Evolutionary conservation across 2,113 vertebrate genomes (phyloP).

Genomic region (Hiodon tergisus): DNA sequence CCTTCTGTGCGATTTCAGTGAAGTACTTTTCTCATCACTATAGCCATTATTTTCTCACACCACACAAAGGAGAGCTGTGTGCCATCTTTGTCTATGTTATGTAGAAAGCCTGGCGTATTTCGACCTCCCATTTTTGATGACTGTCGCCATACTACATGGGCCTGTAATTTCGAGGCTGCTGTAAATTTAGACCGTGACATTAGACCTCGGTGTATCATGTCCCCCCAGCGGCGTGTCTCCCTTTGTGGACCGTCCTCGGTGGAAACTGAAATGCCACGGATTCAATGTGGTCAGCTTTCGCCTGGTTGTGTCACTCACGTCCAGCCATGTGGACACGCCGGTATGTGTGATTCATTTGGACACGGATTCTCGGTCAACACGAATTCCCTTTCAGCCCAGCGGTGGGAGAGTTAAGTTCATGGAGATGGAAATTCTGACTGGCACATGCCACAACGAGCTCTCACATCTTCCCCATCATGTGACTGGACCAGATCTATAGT

Average conservation of each 20-base stretch:
- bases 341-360: background rate
- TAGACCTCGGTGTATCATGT: background rate
- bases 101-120: background rate
- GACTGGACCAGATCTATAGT: no score
- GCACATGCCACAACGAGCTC: no score
- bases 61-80: background rate
- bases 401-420: background rate
- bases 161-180: background rate
- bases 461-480: no score
- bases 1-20: background rate
- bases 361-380: background rate
- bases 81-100: background rate
- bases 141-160: background rate
- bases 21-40: background rate
- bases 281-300: background rate
- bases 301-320: background rate
- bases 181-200: slow-evolving; percentile 10
- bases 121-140: slow-evolving; percentile 2
- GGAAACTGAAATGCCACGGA: background rate
- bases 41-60: background rate
- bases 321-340: background rate
- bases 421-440: no score
- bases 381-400: background rate
- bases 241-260: background rate
- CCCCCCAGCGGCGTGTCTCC: background rate